Evolutionary conservation across 64 coral and sea anemone genomes (phyloP).

Genomic region (Anthopleura sola): DNA sequence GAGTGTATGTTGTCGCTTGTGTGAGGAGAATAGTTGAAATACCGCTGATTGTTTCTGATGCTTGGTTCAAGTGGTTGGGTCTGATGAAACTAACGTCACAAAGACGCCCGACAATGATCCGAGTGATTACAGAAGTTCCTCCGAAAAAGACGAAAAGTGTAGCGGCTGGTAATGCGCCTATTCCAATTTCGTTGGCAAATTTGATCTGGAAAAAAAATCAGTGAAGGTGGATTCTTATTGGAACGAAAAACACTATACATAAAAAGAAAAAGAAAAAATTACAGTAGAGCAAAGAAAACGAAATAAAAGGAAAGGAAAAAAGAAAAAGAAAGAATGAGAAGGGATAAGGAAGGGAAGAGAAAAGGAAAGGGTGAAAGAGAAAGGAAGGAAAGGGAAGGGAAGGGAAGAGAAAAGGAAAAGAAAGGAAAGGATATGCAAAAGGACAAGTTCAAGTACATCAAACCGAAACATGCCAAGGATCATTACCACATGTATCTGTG

Average conservation of each 20-base stretch:
- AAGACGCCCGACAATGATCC: neutral
- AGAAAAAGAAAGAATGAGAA: too few relatives aligned
- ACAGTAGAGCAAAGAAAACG: too few relatives aligned
- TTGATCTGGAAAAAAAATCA: neutral
- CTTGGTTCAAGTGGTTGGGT: constrained; percentile 9
- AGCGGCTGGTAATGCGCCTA: neutral
- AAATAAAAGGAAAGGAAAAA: too few relatives aligned
- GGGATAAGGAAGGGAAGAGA: too few relatives aligned
- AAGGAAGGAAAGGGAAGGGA: too few relatives aligned
- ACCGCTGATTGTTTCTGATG: constrained; percentile 1
- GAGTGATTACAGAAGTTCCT: constrained; percentile 1
- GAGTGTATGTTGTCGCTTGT: neutral
- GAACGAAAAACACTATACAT: neutral
- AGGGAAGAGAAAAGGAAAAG: too few relatives aligned
- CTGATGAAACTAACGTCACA: neutral
- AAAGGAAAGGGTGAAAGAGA: too few relatives aligned
- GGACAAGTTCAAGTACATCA: neutral
- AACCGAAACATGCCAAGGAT: neutral
- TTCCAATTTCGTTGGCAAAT: neutral
- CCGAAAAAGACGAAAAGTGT: constrained; percentile 8
- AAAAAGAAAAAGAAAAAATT: too few relatives aligned
- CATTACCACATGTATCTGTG: neutral
- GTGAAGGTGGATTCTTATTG: neutral
- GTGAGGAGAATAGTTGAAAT: constrained; percentile 10
- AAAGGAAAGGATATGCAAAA: neutral